A percentile compares a stretch with the other conserved stretches of the same genome.
Conservation (phyloP, 2,888 invertebrate genomes). For the Trachelus iudaicus region DNA sequence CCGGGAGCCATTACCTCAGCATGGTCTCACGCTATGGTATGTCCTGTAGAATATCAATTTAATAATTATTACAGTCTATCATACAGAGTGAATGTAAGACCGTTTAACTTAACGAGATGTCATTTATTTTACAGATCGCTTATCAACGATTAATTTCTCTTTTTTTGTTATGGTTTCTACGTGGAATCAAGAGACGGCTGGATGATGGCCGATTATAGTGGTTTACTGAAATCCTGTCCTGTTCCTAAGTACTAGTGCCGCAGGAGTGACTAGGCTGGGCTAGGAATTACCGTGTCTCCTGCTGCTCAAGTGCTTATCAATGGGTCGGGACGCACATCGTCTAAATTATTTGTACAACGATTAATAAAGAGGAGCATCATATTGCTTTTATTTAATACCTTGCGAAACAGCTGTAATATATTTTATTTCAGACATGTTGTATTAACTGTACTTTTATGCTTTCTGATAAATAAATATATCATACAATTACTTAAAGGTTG, state of each 20-base stretch:
- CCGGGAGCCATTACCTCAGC: slow-evolving; percentile 11
- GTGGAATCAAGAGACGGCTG: background rate
- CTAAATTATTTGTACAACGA: background rate
- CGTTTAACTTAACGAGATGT: background rate
- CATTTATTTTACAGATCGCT: background rate
- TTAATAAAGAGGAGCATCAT: background rate
- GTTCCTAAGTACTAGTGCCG: slow-evolving; percentile 95
- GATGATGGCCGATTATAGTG: background rate
- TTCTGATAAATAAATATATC: background rate
- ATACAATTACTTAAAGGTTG: background rate
- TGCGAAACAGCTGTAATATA: background rate
- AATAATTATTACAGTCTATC: background rate
- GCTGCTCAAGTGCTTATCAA: slow-evolving; percentile 94
- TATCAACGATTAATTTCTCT: background rate
- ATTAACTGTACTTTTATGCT: background rate
- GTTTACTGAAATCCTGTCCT: slow-evolving; percentile 68
- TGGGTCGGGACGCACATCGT: slow-evolving; percentile 67
- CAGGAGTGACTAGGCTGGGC: slow-evolving; percentile 78
- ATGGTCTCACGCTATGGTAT: background rate
- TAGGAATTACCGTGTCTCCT: slow-evolving; percentile 74
- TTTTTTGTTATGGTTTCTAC: background rate
- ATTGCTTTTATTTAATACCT: background rate
- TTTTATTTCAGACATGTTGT: background rate
- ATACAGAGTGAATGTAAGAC: background rate
- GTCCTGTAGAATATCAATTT: background rate